A percentile compares a stretch with the other conserved stretches of the same genome.
Evolutionary conservation across 2,797 vertebrate genomes (phyloP).

Genomic region (Epinephelus coioides): DNA sequence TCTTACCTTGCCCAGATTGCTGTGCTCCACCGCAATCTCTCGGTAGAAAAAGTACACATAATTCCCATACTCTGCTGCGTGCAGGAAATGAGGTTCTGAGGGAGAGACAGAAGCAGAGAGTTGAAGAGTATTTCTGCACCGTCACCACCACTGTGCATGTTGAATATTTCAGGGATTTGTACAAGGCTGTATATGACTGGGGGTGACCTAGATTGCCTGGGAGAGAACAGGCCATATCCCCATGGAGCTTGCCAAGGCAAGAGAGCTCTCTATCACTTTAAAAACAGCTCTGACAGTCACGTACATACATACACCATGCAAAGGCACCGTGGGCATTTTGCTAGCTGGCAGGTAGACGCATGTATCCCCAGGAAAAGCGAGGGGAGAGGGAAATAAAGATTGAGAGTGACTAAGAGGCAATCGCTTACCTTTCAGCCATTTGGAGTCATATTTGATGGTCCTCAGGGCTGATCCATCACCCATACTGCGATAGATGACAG

Average conservation of each 20-base stretch:
- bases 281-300: constrained; percentile 64
- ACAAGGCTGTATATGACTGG: constrained; percentile 77
- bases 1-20: constrained; percentile 97
- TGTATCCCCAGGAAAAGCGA: constrained; percentile 23
- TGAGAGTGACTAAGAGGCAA: constrained; percentile 19
- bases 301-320: constrained; percentile 38
- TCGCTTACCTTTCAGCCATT: constrained; percentile 98
- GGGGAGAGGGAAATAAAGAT: constrained; percentile 23
- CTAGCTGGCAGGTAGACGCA: constrained; percentile 51
- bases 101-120: constrained; percentile 72
- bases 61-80: constrained; percentile 97
- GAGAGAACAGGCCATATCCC: constrained; percentile 78
- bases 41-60: constrained; percentile 99
- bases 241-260: constrained; percentile 61
- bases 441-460: constrained; percentile 99
- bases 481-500: constrained; percentile 99
- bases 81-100: constrained; percentile 98
- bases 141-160: constrained; percentile 80
- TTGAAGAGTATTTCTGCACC: constrained; percentile 80
- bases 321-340: constrained; percentile 43
- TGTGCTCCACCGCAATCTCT: constrained; percentile 98
- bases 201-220: constrained; percentile 86
- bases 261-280: constrained; percentile 64
- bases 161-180: constrained; percentile 86
- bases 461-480: constrained; percentile 97